A percentile compares a stretch with the other conserved stretches of the same genome.
Conservation (phyloP, 2,797 vertebrate genomes). For the Luscinia luscinia region DNA sequence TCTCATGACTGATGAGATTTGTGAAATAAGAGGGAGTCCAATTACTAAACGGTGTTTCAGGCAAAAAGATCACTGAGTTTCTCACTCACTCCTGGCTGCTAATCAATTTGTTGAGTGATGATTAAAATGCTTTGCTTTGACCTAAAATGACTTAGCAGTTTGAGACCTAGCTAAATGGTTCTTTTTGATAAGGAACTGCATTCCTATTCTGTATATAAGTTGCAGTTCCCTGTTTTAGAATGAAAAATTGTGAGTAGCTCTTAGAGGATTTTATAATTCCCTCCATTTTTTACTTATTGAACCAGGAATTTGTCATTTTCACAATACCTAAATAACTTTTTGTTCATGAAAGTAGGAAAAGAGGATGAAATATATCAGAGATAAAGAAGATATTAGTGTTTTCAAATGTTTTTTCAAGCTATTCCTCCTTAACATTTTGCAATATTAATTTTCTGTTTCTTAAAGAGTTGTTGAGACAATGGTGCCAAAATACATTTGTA, state of each 20-base stretch:
- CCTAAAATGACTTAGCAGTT: constrained; percentile 24
- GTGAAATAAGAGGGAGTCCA: constrained; percentile 20
- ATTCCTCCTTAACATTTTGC: neutral
- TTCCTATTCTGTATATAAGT: neutral
- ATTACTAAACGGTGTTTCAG: constrained; percentile 7
- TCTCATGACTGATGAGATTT: constrained; percentile 38
- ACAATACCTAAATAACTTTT: neutral
- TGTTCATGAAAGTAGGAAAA: neutral
- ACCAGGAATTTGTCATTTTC: neutral
- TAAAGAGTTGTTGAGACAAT: neutral
- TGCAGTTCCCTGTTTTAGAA: neutral
- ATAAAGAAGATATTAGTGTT: neutral
- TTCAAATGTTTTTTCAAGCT: neutral
- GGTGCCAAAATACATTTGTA: neutral
- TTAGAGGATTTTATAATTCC: neutral
- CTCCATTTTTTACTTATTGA: neutral
- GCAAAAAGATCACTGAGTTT: constrained; percentile 22
- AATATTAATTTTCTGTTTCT: neutral
- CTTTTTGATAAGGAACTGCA: neutral
- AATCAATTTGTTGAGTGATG: constrained; percentile 35
- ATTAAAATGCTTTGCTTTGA: constrained; percentile 51
- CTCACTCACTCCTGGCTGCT: constrained; percentile 23
- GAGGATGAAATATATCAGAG: neutral
- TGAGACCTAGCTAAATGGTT: neutral
- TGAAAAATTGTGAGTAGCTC: neutral